These are phyloP conservation scores for Perodicticus potto DNA, from an alignment of 2,797 vertebrate species.

Conservation along the genomic window DNA sequence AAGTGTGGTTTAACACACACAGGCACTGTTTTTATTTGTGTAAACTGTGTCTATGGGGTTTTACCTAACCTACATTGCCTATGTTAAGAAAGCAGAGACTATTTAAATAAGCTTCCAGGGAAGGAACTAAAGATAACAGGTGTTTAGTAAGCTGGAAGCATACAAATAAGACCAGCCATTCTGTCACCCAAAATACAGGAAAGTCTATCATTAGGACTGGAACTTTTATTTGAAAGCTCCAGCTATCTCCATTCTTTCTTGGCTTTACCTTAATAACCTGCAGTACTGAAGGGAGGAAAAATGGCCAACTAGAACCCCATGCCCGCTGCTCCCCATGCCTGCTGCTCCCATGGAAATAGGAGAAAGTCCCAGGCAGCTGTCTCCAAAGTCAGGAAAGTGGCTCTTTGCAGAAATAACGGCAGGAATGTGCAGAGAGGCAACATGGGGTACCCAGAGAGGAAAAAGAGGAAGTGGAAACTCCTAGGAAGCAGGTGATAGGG, in stretches of 20 bases:
- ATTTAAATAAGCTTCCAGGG: constrained; percentile 63
- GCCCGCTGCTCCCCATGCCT: no score
- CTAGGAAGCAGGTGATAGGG: no score
- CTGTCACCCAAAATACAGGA: background rate
- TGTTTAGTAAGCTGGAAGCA: background rate
- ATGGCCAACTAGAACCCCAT: no score
- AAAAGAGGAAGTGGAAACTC: no score
- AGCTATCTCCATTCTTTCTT: background rate
- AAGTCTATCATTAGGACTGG: background rate
- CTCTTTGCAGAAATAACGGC: no score
- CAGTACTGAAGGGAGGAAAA: background rate
- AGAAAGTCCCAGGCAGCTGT: no score
- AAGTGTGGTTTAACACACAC: constrained; percentile 76
- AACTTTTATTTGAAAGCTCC: constrained; percentile 24
- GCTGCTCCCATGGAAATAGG: no score
- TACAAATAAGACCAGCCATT: background rate
- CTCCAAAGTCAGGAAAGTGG: no score
- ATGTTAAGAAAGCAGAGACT: constrained; percentile 75
- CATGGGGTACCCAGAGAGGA: no score
- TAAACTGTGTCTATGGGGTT: constrained; percentile 82
- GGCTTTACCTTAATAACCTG: constrained; percentile 51
- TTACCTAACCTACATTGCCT: constrained; percentile 72
- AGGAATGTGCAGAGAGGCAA: no score
- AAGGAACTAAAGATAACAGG: constrained; percentile 54
- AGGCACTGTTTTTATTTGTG: constrained; percentile 59